A percentile compares a stretch with the other conserved stretches of the same genome.
phyloP scores from a whole-genome alignment of 2,113 vertebrate genomes.

The Limnothrissa miodon region DNA sequence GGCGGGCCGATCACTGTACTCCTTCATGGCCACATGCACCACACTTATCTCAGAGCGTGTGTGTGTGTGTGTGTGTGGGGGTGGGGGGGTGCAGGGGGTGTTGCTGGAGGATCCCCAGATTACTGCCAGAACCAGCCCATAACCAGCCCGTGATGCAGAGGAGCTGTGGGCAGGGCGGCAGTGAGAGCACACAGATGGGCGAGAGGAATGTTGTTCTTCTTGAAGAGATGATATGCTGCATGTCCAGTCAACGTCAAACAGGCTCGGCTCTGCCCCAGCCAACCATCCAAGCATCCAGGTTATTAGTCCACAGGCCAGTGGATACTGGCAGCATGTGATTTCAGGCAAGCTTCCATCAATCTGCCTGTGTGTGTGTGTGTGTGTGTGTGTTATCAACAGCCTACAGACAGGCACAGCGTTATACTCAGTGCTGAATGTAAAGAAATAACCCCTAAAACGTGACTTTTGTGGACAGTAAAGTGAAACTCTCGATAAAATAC shows the following conservation, averaged over 20 bases:
- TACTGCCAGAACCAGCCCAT: neutral
- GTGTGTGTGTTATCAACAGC: too few relatives aligned
- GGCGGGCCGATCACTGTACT: neutral
- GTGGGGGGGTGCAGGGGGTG: neutral
- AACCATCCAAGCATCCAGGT: neutral
- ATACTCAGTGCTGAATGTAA: too few relatives aligned
- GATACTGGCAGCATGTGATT: neutral
- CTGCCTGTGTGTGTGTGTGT: too few relatives aligned
- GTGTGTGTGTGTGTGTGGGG: too few relatives aligned
- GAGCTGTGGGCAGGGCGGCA: neutral
- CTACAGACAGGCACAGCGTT: too few relatives aligned
- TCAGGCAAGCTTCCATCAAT: neutral
- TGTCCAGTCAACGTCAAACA: neutral
- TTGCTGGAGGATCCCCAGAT: neutral
- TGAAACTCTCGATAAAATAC: too few relatives aligned
- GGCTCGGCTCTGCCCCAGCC: neutral
- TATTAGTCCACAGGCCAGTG: neutral
- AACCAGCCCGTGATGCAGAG: neutral
- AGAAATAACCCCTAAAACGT: too few relatives aligned
- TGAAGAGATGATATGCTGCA: neutral
- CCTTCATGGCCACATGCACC: neutral
- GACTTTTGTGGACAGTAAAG: too few relatives aligned
- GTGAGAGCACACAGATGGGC: neutral
- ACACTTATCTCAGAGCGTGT: neutral
- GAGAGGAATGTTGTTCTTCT: neutral